These are phyloP conservation scores for Leucozona laternaria DNA, from an alignment of 2,888 invertebrate genomes.

Conservation along the genomic window DNA sequence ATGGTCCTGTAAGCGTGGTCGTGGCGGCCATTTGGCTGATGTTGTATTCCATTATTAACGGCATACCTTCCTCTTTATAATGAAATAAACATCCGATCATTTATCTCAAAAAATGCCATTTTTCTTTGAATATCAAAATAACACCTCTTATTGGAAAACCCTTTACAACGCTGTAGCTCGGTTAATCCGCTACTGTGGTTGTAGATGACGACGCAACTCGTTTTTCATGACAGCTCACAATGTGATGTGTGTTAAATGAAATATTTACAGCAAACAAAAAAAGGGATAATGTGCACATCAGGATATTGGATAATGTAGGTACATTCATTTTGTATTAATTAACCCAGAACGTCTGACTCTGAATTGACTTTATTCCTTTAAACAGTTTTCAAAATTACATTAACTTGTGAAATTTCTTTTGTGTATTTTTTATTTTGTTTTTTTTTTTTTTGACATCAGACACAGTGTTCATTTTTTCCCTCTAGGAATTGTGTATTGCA, in stretches of 20 bases:
- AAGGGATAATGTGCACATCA: not conserved
- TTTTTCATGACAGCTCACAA: not conserved
- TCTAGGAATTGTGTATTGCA: not conserved
- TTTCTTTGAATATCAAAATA: too few species aligned
- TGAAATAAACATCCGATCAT: too few species aligned
- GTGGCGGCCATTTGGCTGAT: too few species aligned
- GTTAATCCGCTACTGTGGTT: not conserved
- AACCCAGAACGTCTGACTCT: not conserved
- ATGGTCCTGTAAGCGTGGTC: too few species aligned
- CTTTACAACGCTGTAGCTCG: too few species aligned
- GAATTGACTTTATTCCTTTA: not conserved
- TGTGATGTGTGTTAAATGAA: conserved; percentile 16
- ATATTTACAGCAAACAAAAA: not conserved
- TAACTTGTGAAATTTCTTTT: not conserved
- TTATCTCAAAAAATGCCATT: too few species aligned
- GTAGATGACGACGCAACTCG: not conserved
- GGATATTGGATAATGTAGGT: not conserved
- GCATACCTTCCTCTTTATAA: too few species aligned
- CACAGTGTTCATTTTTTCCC: not conserved
- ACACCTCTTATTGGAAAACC: too few species aligned
- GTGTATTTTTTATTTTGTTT: not conserved
- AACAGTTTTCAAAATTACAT: conserved; percentile 5
- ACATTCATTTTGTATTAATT: conserved; percentile 3
- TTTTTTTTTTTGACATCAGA: not conserved
- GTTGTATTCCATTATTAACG: too few species aligned